phyloP scores from a whole-genome alignment of 2,888 invertebrate genomes.

The Heliconius cydno region DNA sequence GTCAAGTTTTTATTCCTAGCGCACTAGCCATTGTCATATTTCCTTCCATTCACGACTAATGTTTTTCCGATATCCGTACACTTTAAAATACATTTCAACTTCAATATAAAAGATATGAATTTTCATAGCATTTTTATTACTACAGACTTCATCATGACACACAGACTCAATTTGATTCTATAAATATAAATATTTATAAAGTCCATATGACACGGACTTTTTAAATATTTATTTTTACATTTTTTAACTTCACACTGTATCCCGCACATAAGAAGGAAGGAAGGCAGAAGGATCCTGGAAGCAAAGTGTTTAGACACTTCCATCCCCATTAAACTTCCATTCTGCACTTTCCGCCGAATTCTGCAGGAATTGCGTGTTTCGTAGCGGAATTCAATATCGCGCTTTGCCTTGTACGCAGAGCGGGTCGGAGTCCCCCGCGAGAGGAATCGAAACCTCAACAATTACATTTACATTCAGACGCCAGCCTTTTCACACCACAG shows the following conservation, averaged over 20 bases:
- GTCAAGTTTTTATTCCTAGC: conserved; percentile 18
- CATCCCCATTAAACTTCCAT: neutral
- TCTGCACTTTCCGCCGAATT: neutral
- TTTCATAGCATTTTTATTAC: conserved; percentile 55
- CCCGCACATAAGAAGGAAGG: no score
- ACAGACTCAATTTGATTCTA: conserved; percentile 28
- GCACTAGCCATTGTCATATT: conserved; percentile 57
- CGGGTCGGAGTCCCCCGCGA: no score
- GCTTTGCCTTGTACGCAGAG: no score
- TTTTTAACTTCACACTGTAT: neutral
- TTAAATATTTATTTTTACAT: no score
- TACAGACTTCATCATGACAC: conserved; percentile 37
- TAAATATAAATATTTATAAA: no score
- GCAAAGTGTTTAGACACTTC: neutral
- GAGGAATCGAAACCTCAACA: no score
- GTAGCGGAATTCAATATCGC: neutral
- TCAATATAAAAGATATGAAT: conserved; percentile 53
- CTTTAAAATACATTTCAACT: conserved; percentile 69
- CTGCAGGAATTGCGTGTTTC: neutral
- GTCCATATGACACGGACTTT: no score
- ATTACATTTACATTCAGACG: no score
- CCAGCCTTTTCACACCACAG: no score
- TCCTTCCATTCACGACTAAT: conserved; percentile 69
- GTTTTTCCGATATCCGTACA: conserved; percentile 74
- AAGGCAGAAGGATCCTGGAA: no score